These are phyloP conservation scores for Rhinichthys klamathensis DNA, from an alignment of 2,113 vertebrate genomes.

Conservation along the genomic window DNA sequence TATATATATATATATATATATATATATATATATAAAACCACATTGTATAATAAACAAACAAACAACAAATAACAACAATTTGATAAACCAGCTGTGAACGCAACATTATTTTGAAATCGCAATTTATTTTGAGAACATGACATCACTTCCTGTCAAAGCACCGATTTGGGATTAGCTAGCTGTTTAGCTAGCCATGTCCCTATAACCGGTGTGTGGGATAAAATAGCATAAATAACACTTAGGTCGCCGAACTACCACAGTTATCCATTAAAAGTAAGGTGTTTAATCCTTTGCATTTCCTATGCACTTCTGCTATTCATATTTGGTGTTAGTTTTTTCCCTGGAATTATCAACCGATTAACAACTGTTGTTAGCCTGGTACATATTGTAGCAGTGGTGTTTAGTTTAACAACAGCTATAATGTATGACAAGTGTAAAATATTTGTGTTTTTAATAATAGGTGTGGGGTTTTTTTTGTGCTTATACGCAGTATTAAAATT, in stretches of 20 bases:
- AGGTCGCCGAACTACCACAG: neutral
- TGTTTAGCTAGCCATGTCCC: slow-evolving; percentile 6
- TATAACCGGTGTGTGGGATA: neutral
- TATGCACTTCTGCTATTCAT: neutral
- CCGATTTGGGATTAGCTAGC: slow-evolving; percentile 20
- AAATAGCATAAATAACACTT: neutral
- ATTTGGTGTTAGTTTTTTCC: neutral
- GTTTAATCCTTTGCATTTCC: neutral
- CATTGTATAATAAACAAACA: too few species aligned
- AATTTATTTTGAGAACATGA: neutral
- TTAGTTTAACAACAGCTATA: neutral
- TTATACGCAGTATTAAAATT: neutral
- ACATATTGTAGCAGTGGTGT: neutral
- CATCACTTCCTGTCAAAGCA: neutral
- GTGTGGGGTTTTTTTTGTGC: neutral
- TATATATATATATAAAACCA: too few species aligned
- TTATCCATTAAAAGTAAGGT: neutral
- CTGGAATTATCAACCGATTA: neutral
- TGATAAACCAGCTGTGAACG: neutral
- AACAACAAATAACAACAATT: too few species aligned
- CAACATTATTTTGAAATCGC: neutral
- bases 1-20: too few species aligned
- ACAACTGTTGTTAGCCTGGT: neutral
- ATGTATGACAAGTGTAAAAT: neutral
- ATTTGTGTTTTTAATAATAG: neutral